These are phyloP conservation scores for Otolemur garnettii DNA, from an alignment of 2,113 vertebrate genomes.

Conservation along the genomic window DNA sequence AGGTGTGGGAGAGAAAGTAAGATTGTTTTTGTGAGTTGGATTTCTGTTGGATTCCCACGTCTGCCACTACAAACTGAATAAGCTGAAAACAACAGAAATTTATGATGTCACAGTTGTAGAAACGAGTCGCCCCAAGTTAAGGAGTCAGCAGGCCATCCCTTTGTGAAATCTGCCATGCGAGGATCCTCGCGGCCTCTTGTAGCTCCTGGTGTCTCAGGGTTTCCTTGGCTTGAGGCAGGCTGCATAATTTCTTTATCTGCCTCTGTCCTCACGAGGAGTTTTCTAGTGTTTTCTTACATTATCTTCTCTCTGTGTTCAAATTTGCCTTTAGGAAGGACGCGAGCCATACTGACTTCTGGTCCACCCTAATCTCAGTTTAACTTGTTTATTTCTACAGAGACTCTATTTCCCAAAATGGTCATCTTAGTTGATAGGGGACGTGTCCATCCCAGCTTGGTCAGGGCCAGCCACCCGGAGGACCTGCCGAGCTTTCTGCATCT, in stretches of 20 bases:
- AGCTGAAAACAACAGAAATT: neutral
- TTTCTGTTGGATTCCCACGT: neutral
- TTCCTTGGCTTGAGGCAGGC: neutral
- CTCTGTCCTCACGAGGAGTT: neutral
- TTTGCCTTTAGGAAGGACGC: neutral
- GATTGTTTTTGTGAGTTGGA: fast-evolving
- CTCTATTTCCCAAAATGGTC: neutral
- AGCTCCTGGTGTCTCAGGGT: neutral
- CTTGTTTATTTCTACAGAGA: neutral
- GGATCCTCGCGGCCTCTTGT: neutral
- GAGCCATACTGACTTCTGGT: neutral
- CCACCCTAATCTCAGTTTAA: neutral
- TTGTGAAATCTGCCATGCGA: neutral
- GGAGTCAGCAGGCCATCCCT: neutral
- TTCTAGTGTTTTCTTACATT: neutral
- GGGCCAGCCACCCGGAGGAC: too few relatives aligned
- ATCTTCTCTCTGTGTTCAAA: neutral
- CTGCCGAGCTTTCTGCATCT: too few relatives aligned
- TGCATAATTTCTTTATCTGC: neutral
- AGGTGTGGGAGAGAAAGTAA: neutral
- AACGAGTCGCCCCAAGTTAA: neutral
- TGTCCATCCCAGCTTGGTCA: too few relatives aligned
- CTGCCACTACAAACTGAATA: neutral
- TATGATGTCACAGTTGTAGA: neutral
- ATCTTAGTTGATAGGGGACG: too few relatives aligned